Evolutionary conservation across 2,113 vertebrate species (phyloP).

Genomic region (Pseudolaguvia tuberculata): DNA sequence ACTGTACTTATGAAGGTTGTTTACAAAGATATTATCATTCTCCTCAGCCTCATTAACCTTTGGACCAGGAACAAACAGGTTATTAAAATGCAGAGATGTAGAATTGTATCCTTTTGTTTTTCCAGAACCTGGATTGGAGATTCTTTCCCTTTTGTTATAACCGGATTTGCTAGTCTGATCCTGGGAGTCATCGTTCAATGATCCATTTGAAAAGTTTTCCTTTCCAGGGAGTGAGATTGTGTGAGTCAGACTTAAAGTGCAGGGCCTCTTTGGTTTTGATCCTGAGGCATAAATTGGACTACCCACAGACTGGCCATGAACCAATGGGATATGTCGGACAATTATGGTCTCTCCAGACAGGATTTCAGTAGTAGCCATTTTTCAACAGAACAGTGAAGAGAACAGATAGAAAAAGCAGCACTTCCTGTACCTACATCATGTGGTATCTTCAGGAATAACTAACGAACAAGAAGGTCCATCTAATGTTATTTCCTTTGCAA

Average conservation of each 20-base stretch:
- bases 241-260: slow-evolving; percentile 67
- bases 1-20: slow-evolving; percentile 65
- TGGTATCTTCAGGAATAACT: slow-evolving; percentile 12
- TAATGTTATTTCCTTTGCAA: too few species aligned
- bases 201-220: slow-evolving; percentile 74
- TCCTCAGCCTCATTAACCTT: slow-evolving; percentile 71
- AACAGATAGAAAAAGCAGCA: slow-evolving; percentile 6
- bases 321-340: slow-evolving; percentile 85
- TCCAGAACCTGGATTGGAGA: slow-evolving; percentile 40
- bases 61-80: slow-evolving; percentile 78
- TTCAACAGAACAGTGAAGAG: slow-evolving; percentile 25
- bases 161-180: slow-evolving; percentile 65
- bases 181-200: slow-evolving; percentile 67
- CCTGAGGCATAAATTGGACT: slow-evolving; percentile 68
- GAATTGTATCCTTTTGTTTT: slow-evolving; percentile 39
- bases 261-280: slow-evolving; percentile 74
- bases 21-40: slow-evolving; percentile 64
- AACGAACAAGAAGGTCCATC: not conserved
- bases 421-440: slow-evolving; percentile 3
- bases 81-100: slow-evolving; percentile 60
- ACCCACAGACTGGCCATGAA: slow-evolving; percentile 82
- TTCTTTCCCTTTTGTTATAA: slow-evolving; percentile 51
- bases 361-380: slow-evolving; percentile 85
- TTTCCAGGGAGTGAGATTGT: slow-evolving; percentile 75
- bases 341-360: slow-evolving; percentile 87